phyloP scores from a whole-genome alignment of 2,888 invertebrate genomes.

The Leucophenga montana region DNA sequence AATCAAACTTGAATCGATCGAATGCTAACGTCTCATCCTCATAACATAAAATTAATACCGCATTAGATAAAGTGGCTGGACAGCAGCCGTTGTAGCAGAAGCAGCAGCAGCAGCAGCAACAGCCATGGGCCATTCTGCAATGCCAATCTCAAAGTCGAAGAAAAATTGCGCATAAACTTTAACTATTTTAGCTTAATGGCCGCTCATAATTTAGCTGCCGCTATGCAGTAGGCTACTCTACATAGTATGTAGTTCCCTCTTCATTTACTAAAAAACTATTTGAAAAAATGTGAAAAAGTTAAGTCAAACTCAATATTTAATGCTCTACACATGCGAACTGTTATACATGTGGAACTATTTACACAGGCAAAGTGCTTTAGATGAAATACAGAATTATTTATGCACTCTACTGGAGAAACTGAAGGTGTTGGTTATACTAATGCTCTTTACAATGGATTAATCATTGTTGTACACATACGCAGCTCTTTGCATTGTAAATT shows the following conservation, averaged over 20 bases:
- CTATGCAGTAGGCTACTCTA: not conserved
- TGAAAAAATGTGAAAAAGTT: too few species aligned
- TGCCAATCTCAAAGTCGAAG: not conserved
- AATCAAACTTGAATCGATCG: conserved; percentile 7
- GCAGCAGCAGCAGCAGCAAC: not conserved
- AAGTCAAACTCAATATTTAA: too few species aligned
- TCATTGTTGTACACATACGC: too few species aligned
- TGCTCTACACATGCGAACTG: too few species aligned
- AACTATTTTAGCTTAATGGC: conserved; percentile 56
- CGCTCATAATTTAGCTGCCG: conserved; percentile 49
- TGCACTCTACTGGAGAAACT: not conserved
- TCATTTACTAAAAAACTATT: too few species aligned
- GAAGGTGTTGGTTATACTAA: too few species aligned
- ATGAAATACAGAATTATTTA: not conserved
- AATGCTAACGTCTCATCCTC: not conserved
- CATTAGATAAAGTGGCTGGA: conserved; percentile 54
- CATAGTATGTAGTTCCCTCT: not conserved
- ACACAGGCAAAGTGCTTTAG: too few species aligned
- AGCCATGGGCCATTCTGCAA: not conserved
- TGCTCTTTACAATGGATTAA: too few species aligned
- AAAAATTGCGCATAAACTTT: conserved; percentile 57
- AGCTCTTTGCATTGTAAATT: too few species aligned
- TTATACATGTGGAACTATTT: too few species aligned
- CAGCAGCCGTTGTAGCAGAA: not conserved
- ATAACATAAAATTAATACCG: conserved; percentile 61